Conservation (phyloP, 92 coral and sea anemone genomes). For the Palythoa grandiflora region DNA sequence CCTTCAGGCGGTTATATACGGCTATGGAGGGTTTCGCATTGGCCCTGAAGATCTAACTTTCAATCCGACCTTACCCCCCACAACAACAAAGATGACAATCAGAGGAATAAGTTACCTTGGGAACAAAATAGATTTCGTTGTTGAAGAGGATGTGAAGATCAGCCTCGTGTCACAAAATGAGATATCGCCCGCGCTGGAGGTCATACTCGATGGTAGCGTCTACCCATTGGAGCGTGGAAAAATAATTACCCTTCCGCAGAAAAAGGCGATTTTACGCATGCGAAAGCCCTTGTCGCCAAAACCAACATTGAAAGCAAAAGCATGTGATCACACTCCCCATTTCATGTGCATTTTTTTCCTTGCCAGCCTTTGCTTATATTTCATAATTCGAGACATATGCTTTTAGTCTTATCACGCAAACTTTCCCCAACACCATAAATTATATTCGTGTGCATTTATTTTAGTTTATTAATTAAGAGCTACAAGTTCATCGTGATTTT, state of each 20-base stretch:
- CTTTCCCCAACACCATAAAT: too few relatives aligned
- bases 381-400: conserved; percentile 23
- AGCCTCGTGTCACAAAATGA: conserved; percentile 60
- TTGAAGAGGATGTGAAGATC: conserved; percentile 53
- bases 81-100: conserved; percentile 68
- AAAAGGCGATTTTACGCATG: conserved; percentile 70
- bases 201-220: conserved; percentile 28
- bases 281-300: conserved; percentile 40
- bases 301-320: conserved; percentile 10
- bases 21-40: conserved; percentile 85
- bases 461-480: too few relatives aligned
- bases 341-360: conserved; percentile 40
- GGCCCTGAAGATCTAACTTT: conserved; percentile 55
- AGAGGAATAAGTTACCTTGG: conserved; percentile 73
- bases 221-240: conserved; percentile 56
- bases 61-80: conserved; percentile 78
- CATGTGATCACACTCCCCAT: conserved; percentile 35
- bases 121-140: conserved; percentile 62
- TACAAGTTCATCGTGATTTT: too few relatives aligned
- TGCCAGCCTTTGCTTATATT: conserved; percentile 32
- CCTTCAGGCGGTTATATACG: conserved; percentile 79
- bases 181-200: conserved; percentile 70
- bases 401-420: not conserved
- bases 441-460: too few relatives aligned
- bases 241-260: conserved; percentile 52